Base-by-base conservation (phyloP, 2,797 vertebrate species). In the Myoxocephalus aenaeus region DNA sequence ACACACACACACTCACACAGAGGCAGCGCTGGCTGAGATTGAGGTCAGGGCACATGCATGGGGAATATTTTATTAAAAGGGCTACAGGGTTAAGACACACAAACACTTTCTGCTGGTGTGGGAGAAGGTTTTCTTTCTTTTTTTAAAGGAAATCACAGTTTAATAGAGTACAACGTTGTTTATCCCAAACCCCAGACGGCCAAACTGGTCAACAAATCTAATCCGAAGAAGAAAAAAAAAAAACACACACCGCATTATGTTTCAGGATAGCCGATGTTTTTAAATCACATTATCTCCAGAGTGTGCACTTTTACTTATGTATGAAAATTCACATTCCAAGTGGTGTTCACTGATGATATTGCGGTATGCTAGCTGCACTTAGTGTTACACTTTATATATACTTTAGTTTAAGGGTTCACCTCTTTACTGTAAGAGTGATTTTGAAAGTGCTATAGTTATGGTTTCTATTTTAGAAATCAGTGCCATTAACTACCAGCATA, bases 241-340 rank as follows among this genome's bases (percentile, higher is more conserved):
- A 53, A 4, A 25, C 38, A 13, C 68, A 27, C 15, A 77, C 22
- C 29, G 50, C 36, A 10, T 42, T 56, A n/a, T 56, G n/a, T 82
- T 80, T 84, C 75, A 40, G 58, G 56, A 77, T 68, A 53, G 67
- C 56, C 73, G 18, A 78, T 79, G 70, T 71, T 77, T 87, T 85
- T 27, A 87, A 85, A 89, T 87, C 40, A 32, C 58, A 86, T 91
- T 89, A 90, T 80, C 57, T 75, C 70, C 77, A 82, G 58, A 72
- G 80, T 57, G 73, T 72, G 65, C 78, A 68, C 68, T 82, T 82
- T 76, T 46, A 72, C 54, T 66, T 65, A 75, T 75, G 50, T 46
- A 58, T 22, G 79, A 73, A 75, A 84, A 78, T 72, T 64, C 29
- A 68, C 61, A 79, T 86, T 80, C 77, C 9, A 69, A 85, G 56